These are phyloP conservation scores for Ditylenchus dipsaci DNA, from an alignment of 1,140 invertebrate species.

Conservation along the genomic window DNA sequence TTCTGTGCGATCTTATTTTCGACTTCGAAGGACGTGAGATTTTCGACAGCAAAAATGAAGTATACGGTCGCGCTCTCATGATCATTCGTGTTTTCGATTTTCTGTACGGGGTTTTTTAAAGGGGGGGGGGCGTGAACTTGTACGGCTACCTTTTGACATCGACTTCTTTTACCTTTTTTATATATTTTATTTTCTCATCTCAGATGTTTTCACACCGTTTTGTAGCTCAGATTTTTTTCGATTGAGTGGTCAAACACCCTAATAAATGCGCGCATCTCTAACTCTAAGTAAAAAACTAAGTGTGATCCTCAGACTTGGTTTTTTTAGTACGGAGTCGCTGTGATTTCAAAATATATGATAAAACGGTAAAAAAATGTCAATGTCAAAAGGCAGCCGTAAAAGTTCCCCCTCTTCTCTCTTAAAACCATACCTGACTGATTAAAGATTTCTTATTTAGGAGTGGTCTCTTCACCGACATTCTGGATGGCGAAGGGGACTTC, in stretches of 20 bases:
- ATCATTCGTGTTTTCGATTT: conserved; percentile 11
- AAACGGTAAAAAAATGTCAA: not conserved
- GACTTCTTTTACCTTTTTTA: no score
- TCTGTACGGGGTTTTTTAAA: conserved; percentile 6
- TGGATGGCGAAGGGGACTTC: conserved; percentile 18
- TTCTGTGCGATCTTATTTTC: conserved; percentile 26
- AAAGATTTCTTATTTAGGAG: conserved; percentile 1
- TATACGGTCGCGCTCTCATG: conserved; percentile 10
- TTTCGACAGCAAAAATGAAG: conserved; percentile 6
- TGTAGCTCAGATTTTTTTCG: no score
- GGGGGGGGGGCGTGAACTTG: not conserved
- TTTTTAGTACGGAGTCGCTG: not conserved
- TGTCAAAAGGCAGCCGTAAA: no score
- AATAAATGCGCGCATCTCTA: no score
- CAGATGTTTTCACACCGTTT: no score
- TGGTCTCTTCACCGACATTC: conserved; percentile 18
- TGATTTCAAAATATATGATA: not conserved
- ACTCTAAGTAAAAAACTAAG: no score
- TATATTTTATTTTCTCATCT: no score
- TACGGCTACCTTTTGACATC: no score
- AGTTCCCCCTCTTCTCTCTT: no score
- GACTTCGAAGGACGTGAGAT: not conserved
- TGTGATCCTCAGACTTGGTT: not conserved
- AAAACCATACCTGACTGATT: not conserved
- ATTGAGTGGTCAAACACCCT: no score